Base-by-base conservation (phyloP, 2,888 invertebrate genomes). In the Cremastinae sp. region DNA sequence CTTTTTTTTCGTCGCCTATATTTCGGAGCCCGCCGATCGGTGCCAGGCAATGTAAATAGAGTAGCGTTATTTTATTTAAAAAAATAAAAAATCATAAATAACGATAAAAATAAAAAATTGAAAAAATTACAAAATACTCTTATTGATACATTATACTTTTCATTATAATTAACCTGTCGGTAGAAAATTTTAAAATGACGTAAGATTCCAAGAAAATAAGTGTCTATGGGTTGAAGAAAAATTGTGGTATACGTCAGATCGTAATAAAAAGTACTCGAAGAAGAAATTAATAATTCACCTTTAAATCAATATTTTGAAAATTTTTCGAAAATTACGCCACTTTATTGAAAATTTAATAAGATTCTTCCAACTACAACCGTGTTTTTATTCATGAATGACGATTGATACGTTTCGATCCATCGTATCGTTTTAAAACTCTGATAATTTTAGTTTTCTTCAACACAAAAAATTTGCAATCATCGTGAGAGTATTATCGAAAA, bases 211-310 rank as follows among this genome's bases (percentile, higher is more conserved):
- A 56, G 72, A 55, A 53, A 55, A 61, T 78, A 51, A 68, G 74
- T 55, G 59, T 53, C 77, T 79, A 80, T 82, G 72, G 74, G 74
- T 74, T 71, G 77, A 73, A 75, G 69, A 78, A 74, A 61, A 75
- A 81, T 78, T 80, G 80, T 79, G 79, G 75, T 79, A 78, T 75
- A 83, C 75, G 82, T 79, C 81, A 80, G 66, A 83, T 79, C 78
- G 69, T 82, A 83, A 83, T 84, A 84, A 84, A n/a, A 83, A 82
- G 79, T 83, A 83, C 79, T 83, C 76, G 80, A 80, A 82, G 79
- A 80, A n/a, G n/a, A n/a, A n/a, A n/a, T n/a, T n/a, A n/a, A n/a
- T n/a, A n/a, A n/a, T n/a, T n/a, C n/a, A n/a, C n/a, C n/a, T n/a
- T n/a, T n/a, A n/a, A n/a, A n/a, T n/a, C n/a, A n/a, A n/a, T n/a